These are phyloP conservation scores for Paragorgia papillata DNA, from an alignment of 92 coral and sea anemone genomes.

Conservation along the genomic window DNA sequence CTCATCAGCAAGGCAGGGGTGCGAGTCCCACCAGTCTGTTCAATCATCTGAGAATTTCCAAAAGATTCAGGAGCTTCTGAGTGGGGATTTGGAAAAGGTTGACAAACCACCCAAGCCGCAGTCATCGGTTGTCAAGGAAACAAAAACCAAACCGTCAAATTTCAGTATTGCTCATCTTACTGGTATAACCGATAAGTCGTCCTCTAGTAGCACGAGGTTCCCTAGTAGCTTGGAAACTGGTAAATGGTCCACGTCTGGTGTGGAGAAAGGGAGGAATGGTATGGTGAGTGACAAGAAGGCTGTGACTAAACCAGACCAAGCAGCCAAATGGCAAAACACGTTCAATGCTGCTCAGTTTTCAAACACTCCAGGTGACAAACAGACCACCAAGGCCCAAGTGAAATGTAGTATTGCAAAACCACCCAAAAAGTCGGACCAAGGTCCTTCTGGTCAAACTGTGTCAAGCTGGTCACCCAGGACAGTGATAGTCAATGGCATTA, in stretches of 20 bases:
- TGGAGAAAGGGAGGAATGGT: background rate
- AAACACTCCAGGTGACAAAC: too few relatives aligned
- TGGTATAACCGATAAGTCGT: conserved; percentile 14
- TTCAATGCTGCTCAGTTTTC: too few relatives aligned
- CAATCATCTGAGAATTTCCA: conserved; percentile 11
- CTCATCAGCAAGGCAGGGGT: background rate
- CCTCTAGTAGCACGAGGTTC: background rate
- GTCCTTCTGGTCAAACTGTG: background rate
- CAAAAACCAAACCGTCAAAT: conserved; percentile 58
- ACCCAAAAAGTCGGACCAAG: background rate
- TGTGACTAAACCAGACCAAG: background rate
- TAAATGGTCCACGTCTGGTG: background rate
- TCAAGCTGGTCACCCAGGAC: background rate
- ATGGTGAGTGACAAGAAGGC: background rate
- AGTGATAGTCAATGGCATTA: background rate
- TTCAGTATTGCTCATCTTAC: conserved; percentile 96
- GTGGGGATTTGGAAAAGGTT: background rate
- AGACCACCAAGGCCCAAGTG: too few relatives aligned
- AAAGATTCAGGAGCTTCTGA: conserved; percentile 32
- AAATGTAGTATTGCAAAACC: background rate
- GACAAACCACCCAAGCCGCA: background rate
- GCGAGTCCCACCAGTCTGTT: background rate
- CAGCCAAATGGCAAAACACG: too few relatives aligned
- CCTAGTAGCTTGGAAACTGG: background rate
- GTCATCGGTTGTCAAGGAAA: background rate